Conservation (phyloP, 2,888 invertebrate species). For the Eulithis testata region DNA sequence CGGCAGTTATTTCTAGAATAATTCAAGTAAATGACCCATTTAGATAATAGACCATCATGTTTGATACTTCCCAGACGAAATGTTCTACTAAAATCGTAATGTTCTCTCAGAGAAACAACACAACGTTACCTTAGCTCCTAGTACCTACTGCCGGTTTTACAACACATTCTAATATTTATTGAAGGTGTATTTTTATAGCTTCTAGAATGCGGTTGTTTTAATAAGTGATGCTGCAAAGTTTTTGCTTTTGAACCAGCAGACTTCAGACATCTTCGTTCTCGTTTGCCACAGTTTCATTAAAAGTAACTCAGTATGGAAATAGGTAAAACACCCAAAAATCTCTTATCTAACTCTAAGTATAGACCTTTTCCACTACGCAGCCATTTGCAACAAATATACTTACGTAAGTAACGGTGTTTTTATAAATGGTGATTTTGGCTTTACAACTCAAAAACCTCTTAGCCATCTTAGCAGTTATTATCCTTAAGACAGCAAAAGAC, state of each 20-base stretch:
- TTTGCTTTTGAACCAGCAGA: background rate
- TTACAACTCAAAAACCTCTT: constrained; percentile 19
- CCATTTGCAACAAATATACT: too few relatives aligned
- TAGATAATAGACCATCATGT: constrained; percentile 34
- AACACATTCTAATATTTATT: constrained; percentile 29
- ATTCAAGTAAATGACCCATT: constrained; percentile 42
- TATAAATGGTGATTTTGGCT: background rate
- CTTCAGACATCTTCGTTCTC: too few relatives aligned
- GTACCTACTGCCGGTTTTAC: constrained; percentile 34
- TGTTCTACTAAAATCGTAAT: constrained; percentile 40
- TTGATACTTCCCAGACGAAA: constrained; percentile 34
- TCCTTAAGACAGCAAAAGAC: constrained; percentile 42
- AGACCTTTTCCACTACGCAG: too few relatives aligned
- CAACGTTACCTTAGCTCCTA: constrained; percentile 36
- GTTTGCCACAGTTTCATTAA: too few relatives aligned
- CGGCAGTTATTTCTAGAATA: constrained; percentile 22
- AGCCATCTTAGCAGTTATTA: constrained; percentile 33
- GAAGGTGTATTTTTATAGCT: constrained; percentile 18
- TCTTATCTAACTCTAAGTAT: too few relatives aligned
- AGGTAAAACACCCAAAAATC: too few relatives aligned
- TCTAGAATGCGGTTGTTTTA: constrained; percentile 7
- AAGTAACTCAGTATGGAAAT: too few relatives aligned
- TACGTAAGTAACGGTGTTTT: too few relatives aligned
- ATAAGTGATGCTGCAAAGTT: background rate
- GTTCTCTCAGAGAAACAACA: constrained; percentile 35